Conservation (phyloP, 2,113 vertebrate genomes). For the Cichladusa arquata region DNA sequence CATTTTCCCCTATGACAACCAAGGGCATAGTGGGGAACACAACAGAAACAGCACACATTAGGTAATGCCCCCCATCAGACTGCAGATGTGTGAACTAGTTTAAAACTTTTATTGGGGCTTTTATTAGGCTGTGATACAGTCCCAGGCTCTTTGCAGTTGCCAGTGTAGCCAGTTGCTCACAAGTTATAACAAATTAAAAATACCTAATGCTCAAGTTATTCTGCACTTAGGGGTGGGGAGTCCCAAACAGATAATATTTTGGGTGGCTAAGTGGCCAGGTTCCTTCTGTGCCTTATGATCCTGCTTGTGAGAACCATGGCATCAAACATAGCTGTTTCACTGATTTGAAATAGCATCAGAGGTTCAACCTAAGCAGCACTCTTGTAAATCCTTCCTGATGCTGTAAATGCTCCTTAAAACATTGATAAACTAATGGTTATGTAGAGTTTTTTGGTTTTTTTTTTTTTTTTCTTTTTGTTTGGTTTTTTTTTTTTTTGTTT, state of each 20-base stretch:
- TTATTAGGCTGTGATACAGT: conserved; percentile 75
- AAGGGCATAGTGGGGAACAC: not conserved
- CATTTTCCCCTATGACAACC: not conserved
- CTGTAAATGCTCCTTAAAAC: not conserved
- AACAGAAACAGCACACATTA: conserved; percentile 54
- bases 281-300: not conserved
- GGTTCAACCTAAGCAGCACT: not conserved
- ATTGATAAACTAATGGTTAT: not conserved
- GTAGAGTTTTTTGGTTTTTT: not conserved
- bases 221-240: conserved; percentile 32
- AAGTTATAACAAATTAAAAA: conserved; percentile 73
- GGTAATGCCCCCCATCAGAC: conserved; percentile 71
- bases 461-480: too few relatives aligned
- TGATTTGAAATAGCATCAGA: not conserved
- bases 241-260: conserved; percentile 60
- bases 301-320: not conserved
- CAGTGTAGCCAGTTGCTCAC: conserved; percentile 57
- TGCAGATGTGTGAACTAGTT: conserved; percentile 81
- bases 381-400: not conserved
- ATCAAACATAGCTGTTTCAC: not conserved
- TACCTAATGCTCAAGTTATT: conserved; percentile 77
- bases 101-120: conserved; percentile 77
- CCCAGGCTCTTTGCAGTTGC: conserved; percentile 63
- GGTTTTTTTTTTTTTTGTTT: not conserved
- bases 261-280: conserved; percentile 1